A percentile compares a stretch with the other conserved stretches of the same genome.
phyloP scores from a whole-genome alignment of 2,113 vertebrate species.

The Pelecanoides urinatrix region DNA sequence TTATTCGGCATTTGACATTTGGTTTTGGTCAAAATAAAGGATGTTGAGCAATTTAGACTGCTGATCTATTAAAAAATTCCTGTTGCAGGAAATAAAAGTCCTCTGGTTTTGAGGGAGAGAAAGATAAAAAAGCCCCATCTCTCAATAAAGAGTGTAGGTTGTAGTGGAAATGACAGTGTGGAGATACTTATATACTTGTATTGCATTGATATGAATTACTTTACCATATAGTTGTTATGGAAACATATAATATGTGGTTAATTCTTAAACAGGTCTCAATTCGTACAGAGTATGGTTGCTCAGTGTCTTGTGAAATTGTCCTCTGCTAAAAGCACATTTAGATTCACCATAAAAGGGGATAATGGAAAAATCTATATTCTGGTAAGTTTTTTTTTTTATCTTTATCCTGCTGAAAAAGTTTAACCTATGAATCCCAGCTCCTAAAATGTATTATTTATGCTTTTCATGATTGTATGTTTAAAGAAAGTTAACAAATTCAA shows the following conservation, averaged over 20 bases:
- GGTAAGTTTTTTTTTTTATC: slow-evolving; percentile 72
- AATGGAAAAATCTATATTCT: slow-evolving; percentile 81
- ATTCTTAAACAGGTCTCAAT: slow-evolving; percentile 78
- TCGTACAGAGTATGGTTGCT: slow-evolving; percentile 82
- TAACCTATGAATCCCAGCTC: neutral
- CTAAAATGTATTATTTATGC: neutral
- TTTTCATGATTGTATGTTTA: neutral
- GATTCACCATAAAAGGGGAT: slow-evolving; percentile 86
- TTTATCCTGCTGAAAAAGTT: neutral
- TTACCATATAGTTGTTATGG: slow-evolving; percentile 5
- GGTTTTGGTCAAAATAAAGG: neutral
- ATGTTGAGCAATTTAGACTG: neutral
- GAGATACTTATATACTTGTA: neutral
- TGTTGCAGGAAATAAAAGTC: neutral
- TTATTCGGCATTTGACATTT: neutral
- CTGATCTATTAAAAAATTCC: neutral
- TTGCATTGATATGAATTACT: neutral
- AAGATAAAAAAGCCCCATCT: neutral
- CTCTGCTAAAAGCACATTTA: slow-evolving; percentile 84
- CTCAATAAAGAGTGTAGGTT: neutral
- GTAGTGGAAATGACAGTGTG: neutral
- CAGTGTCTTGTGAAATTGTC: slow-evolving; percentile 84
- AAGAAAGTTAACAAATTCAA: neutral
- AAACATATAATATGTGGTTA: neutral
- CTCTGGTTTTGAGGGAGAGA: neutral